These are phyloP conservation scores for Sesia bembeciformis DNA, from an alignment of 2,888 invertebrate species.

Conservation along the genomic window DNA sequence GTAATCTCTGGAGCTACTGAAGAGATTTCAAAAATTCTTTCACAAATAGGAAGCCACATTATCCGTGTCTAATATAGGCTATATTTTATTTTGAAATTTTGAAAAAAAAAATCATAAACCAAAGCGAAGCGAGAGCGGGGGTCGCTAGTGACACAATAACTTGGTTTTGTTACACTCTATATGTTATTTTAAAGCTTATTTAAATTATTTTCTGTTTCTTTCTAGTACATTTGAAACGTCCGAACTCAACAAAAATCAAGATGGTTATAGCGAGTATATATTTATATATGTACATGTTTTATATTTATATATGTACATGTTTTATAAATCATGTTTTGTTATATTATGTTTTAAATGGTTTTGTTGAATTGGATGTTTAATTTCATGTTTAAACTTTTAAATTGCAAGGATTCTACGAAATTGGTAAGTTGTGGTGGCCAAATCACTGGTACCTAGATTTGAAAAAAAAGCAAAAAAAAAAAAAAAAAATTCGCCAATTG, in stretches of 20 bases:
- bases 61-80: too few relatives aligned
- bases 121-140: too few relatives aligned
- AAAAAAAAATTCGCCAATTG: too few relatives aligned
- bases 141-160: too few relatives aligned
- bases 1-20: too few relatives aligned
- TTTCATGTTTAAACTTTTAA: conserved; percentile 26
- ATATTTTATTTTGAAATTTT: too few relatives aligned
- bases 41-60: too few relatives aligned
- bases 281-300: neutral
- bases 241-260: neutral
- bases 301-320: neutral
- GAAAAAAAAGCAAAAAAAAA: too few relatives aligned
- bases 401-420: conserved; percentile 66
- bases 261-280: neutral
- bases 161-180: too few relatives aligned
- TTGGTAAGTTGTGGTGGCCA: conserved; percentile 44
- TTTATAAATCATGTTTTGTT: neutral
- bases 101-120: too few relatives aligned
- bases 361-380: conserved; percentile 8
- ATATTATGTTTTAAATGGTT: neutral
- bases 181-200: too few relatives aligned
- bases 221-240: conserved; percentile 7
- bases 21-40: too few relatives aligned
- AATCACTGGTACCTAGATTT: neutral
- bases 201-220: conserved; percentile 5